Evolutionary conservation across 2,797 vertebrate species (phyloP), one percentile per base, ranked within the genome.

Genomic region (Perodicticus potto): DNA sequence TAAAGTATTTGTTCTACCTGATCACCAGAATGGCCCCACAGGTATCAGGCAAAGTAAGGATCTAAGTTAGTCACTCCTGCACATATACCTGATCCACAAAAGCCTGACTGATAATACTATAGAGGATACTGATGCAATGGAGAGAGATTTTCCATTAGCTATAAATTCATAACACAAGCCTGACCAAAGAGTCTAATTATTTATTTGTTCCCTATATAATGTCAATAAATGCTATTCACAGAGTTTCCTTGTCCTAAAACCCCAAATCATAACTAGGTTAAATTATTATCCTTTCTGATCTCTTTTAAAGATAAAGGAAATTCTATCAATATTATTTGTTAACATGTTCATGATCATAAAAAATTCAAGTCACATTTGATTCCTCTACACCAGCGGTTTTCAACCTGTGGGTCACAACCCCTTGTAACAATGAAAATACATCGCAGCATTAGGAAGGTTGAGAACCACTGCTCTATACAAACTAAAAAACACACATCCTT

Each of bases 291-390:
- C 25, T 80, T 59, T 69, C 29, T 94, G 59, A 83, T 9, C 65
- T 86, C 67, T 74, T 70, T 86, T 27, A 92, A 55, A 95, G 17
- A 77, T 19, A 92, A 96, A 86, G 14, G 67, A 93, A 93, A 94
- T 91, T 78, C 40, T 89, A n/a, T 81, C 40, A 76, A 82, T 14
- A 78, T 90, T 84, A 83, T 59, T 89, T 96, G 53, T 73, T 93
- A 92, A 49, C 7, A 76, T 72, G 81, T 72, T 91, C 34, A 63
- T 16, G 11, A 77, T 45, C 27, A 76, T n/a, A 92, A 89, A 81
- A 23, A 94, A 95, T 76, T 76, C 92, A 85, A 93, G 84, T 92
- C 49, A 78, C 10, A 90, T 5, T 53, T 83, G 20, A 25, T 4
- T 16, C 29, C 45, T 95, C 80, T 49, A 12, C 16, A 81, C 53